Evolutionary conservation across 2,797 vertebrate genomes (phyloP).

Genomic region (Acanthiza pusilla): DNA sequence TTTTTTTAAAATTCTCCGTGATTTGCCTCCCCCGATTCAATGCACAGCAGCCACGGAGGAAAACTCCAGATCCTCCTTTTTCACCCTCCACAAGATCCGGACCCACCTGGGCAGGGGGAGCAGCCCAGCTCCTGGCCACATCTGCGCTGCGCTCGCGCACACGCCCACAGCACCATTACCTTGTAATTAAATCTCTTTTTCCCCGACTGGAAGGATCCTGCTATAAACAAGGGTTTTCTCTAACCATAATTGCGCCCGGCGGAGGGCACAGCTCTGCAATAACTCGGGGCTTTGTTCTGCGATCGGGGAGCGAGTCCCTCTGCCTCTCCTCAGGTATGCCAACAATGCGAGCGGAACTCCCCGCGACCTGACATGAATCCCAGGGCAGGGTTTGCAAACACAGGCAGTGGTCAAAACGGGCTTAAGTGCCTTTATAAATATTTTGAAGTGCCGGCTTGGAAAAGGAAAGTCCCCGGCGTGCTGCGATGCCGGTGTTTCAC

Average conservation of each 20-base stretch:
- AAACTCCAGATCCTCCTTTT: not conserved
- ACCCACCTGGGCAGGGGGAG: not conserved
- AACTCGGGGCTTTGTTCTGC: conserved; percentile 23
- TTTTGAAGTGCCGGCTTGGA: not conserved
- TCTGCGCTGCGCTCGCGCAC: not conserved
- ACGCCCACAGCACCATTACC: not conserved
- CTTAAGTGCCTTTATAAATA: conserved; percentile 1
- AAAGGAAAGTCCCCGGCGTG: conserved; percentile 11
- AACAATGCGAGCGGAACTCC: not conserved
- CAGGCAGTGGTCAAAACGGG: not conserved
- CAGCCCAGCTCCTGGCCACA: not conserved
- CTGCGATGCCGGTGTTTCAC: not conserved
- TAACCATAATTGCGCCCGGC: not conserved
- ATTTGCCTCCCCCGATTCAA: not conserved
- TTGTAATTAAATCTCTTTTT: conserved; percentile 32
- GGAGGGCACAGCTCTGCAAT: conserved; percentile 2
- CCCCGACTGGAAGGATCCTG: conserved; percentile 1
- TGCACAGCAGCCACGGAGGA: accelerated
- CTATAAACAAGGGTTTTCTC: conserved; percentile 41
- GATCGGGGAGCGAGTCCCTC: not conserved
- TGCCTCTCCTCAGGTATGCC: conserved; percentile 38
- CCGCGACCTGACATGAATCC: not conserved
- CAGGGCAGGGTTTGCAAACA: conserved; percentile 39
- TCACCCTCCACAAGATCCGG: not conserved
- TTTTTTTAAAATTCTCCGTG: accelerated